A percentile compares a stretch with the other conserved stretches of the same genome.
These are phyloP conservation scores for Ceratitis capitata DNA, from an alignment of 1,140 invertebrate species.

Conservation along the genomic window DNA sequence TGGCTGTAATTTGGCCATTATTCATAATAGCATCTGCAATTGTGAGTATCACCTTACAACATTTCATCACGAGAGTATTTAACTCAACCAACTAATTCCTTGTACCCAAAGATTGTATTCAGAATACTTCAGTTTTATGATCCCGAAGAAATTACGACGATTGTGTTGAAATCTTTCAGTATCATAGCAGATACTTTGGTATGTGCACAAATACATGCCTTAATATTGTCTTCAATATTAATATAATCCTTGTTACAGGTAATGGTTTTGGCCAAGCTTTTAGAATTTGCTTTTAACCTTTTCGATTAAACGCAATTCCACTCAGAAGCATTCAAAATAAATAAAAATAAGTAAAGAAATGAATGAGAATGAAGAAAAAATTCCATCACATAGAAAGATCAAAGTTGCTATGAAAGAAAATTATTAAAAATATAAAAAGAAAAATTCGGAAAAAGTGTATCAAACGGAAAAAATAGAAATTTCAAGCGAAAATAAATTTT, in stretches of 20 bases:
- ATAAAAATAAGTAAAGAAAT: no score
- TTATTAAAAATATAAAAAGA: constrained; percentile 16
- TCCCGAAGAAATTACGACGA: constrained; percentile 23
- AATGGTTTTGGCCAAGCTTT: constrained; percentile 24
- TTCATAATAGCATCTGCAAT: constrained; percentile 40
- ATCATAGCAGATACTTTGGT: constrained; percentile 40
- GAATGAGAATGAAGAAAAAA: not conserved
- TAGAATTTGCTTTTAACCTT: constrained; percentile 21
- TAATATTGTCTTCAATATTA: not conserved
- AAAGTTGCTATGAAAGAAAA: constrained; percentile 39
- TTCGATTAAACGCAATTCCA: constrained; percentile 5
- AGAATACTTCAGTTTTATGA: constrained; percentile 42
- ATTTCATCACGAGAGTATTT: not conserved
- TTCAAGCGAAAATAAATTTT: constrained; percentile 25
- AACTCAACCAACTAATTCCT: not conserved
- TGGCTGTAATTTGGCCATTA: constrained; percentile 42
- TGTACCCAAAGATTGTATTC: constrained; percentile 36
- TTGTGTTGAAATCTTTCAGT: constrained; percentile 12
- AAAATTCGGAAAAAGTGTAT: constrained; percentile 25
- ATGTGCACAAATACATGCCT: not conserved
- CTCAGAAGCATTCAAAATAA: not conserved
- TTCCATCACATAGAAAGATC: not conserved
- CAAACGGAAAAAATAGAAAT: not conserved
- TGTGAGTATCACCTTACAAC: constrained; percentile 31
- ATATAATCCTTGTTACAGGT: constrained; percentile 34